Conservation (phyloP, 2,888 invertebrate species). For the Atrina japonica region DNA sequence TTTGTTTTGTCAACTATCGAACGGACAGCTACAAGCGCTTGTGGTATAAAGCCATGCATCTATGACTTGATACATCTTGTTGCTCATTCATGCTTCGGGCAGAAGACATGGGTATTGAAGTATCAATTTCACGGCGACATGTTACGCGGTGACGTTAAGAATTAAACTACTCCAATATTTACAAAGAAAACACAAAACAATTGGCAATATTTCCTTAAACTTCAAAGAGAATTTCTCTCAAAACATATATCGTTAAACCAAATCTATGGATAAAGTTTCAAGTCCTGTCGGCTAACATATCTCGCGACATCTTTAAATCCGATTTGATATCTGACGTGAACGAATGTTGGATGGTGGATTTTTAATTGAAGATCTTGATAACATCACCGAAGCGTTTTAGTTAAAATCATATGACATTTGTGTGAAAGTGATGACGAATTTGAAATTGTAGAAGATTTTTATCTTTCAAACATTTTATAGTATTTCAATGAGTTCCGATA, state of each 20-base stretch:
- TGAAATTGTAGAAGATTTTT: slow-evolving; percentile 18
- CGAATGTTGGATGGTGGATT: slow-evolving; percentile 13
- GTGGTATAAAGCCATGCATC: no score
- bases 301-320: slow-evolving; percentile 8
- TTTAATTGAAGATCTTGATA: slow-evolving; percentile 22
- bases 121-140: no score
- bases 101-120: no score
- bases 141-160: no score
- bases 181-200: slow-evolving; percentile 33
- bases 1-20: no score
- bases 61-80: no score
- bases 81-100: no score
- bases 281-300: neutral
- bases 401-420: slow-evolving; percentile 13
- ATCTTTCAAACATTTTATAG: slow-evolving; percentile 14
- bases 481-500: slow-evolving; percentile 15
- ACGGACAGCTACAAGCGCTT: no score
- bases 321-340: slow-evolving; percentile 11
- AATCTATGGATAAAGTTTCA: slow-evolving; percentile 7
- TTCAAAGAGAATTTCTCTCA: slow-evolving; percentile 25
- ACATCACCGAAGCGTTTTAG: slow-evolving; percentile 3
- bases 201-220: slow-evolving; percentile 32
- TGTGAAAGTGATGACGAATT: slow-evolving; percentile 20
- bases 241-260: slow-evolving; percentile 16
- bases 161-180: slow-evolving; percentile 30